Conservation (phyloP, 2,888 invertebrate species). For the Rhopalosiphum nymphaeae region DNA sequence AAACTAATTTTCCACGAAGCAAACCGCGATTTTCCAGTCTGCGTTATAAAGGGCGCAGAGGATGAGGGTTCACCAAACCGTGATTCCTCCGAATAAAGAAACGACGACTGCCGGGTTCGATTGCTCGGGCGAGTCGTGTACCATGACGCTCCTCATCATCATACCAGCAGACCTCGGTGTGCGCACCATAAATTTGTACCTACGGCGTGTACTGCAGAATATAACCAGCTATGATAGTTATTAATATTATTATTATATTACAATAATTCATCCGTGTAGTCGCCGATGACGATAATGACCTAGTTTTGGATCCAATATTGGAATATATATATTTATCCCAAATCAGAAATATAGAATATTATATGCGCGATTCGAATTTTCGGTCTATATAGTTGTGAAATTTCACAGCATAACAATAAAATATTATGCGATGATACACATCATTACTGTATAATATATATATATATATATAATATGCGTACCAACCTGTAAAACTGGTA, state of each 20-base stretch:
- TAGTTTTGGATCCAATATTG: neutral
- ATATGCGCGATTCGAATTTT: neutral
- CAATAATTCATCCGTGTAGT: neutral
- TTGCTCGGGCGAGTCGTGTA: conserved; percentile 13
- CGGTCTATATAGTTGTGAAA: neutral
- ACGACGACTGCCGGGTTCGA: conserved; percentile 58
- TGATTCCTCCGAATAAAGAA: conserved; percentile 53
- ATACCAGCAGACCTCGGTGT: neutral
- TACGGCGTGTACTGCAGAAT: neutral
- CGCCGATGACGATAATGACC: conserved; percentile 10
- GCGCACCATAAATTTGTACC: neutral
- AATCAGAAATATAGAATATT: neutral
- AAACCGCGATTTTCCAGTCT: conserved; percentile 48
- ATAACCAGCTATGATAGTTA: neutral
- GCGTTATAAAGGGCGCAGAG: conserved; percentile 34
- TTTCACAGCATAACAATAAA: neutral
- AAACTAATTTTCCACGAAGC: conserved; percentile 56
- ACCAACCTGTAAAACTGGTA: neutral
- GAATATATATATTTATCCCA: neutral
- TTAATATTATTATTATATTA: conserved; percentile 26
- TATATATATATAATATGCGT: neutral
- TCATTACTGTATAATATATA: neutral
- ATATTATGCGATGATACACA: conserved; percentile 13
- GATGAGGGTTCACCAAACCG: conserved; percentile 62
- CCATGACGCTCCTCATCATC: conserved; percentile 33